Evolutionary conservation across 2,888 invertebrate species (phyloP), one percentile per base, ranked within the genome.

Genomic region (Acanthoscelides obtectus): DNA sequence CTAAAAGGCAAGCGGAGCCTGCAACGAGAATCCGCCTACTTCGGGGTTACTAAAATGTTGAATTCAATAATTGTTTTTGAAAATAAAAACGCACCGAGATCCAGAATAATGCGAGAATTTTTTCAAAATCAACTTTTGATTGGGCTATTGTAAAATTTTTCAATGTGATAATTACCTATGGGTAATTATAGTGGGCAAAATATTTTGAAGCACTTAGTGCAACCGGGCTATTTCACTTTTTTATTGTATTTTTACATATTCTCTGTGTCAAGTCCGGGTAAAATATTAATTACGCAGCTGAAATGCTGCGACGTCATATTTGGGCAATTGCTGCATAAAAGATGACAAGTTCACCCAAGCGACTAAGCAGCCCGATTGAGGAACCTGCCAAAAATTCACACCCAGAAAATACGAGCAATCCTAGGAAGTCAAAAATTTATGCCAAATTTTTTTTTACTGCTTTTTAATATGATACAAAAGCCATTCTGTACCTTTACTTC

Each of bases 211-310:
- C 85, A 86, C 85, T 85, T 78, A 70, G 85, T 85, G 86, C 86
- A 86, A 86, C 86, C 85, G 86, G 86, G 86, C 86, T 86, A 86
- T 86, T 84, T 84, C 79, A 80, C 78, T 77, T 77, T 77, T 80
- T 81, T 77, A 75, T 75, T 77, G 81, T 83, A 81, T 81, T 83
- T 79, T 80, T 78, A 79, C 75, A 72, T 75, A 64, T 67, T 72
- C 77, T 72, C 20, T 64, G 63, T 74, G 76, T 77, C 76, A 73
- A 70, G 22, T 25, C 21, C 27, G 25, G 68, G 73, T 73, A 45
- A 45, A 45, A 45, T 45, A 45, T 68, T 72, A 64, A 71, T 74
- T 65, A 64, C 20, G 69, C 67, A 69, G 72, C 73, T 73, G 68
- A 63, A 12, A 21, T 19, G 6, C 21, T 20, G 20, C 66, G 66